Conservation (phyloP, 2,888 invertebrate genomes). For the Geophilus truncorum region DNA sequence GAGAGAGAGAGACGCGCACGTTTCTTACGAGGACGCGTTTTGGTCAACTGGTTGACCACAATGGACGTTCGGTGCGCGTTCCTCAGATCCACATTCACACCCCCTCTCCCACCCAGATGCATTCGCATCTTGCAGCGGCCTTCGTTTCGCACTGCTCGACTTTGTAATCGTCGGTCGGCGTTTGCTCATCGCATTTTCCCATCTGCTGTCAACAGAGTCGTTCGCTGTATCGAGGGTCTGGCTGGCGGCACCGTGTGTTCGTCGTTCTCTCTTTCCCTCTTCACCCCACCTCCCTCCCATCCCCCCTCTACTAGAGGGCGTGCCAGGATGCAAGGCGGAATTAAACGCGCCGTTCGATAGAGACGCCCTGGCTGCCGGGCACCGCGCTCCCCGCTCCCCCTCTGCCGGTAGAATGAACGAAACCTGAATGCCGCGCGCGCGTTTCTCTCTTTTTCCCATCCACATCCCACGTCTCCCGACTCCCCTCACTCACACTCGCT, state of each 20-base stretch:
- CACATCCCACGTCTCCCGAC: not conserved
- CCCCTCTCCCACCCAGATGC: not conserved
- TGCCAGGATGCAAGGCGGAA: slow-evolving; percentile 23
- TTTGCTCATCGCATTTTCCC: slow-evolving; percentile 16
- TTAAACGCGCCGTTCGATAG: slow-evolving; percentile 27
- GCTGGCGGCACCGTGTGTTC: slow-evolving; percentile 25
- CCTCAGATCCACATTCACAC: not conserved
- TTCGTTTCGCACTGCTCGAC: not conserved
- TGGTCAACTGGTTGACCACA: slow-evolving; percentile 12
- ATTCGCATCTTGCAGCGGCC: not conserved
- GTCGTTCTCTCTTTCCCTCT: slow-evolving; percentile 10
- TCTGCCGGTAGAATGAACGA: not conserved
- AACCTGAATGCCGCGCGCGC: slow-evolving; percentile 23
- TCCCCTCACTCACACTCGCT: not conserved
- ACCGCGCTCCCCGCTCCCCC: not conserved
- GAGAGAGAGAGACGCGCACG: not conserved
- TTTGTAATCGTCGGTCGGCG: slow-evolving; percentile 1
- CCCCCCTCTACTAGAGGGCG: slow-evolving; percentile 9
- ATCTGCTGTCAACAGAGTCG: slow-evolving; percentile 12
- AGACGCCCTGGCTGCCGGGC: slow-evolving; percentile 25
- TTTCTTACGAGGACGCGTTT: not conserved
- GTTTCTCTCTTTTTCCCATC: slow-evolving; percentile 12
- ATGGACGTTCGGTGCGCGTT: not conserved
- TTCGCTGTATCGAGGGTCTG: not conserved
- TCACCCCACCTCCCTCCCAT: not conserved